phyloP scores from a whole-genome alignment of 2,888 invertebrate species.

The Sipunculus nudus region DNA sequence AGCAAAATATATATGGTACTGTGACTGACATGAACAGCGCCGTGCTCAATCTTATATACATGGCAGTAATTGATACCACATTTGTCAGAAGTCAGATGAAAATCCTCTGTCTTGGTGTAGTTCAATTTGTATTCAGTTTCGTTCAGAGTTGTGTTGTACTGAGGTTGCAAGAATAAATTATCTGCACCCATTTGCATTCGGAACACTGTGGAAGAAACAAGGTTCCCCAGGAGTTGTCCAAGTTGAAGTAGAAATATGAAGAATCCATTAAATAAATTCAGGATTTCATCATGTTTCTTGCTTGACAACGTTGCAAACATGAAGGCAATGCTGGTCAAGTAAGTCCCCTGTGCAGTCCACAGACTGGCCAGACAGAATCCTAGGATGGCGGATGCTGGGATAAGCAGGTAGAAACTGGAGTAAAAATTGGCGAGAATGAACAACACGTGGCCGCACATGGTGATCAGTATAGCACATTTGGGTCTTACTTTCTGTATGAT shows the following conservation, averaged over 20 bases:
- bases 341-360: slow-evolving; percentile 60
- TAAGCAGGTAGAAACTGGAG: slow-evolving; percentile 50
- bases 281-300: slow-evolving; percentile 45
- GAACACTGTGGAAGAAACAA: slow-evolving; percentile 56
- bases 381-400: slow-evolving; percentile 50
- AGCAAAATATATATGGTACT: slow-evolving; percentile 45
- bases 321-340: slow-evolving; percentile 55
- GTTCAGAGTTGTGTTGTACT: too few relatives aligned
- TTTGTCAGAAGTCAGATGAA: too few relatives aligned
- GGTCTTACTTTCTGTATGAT: slow-evolving; percentile 53
- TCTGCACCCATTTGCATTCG: slow-evolving; percentile 23
- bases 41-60: slow-evolving; percentile 32
- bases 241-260: slow-evolving; percentile 54
- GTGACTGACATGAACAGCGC: slow-evolving; percentile 10
- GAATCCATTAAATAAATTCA: slow-evolving; percentile 56
- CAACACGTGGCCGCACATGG: slow-evolving; percentile 47
- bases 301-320: slow-evolving; percentile 48
- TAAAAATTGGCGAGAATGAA: slow-evolving; percentile 54
- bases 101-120: too few relatives aligned
- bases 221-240: slow-evolving; percentile 53
- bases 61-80: slow-evolving; percentile 54
- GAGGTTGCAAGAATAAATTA: too few relatives aligned
- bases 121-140: too few relatives aligned
- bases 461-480: slow-evolving; percentile 42
- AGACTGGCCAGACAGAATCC: slow-evolving; percentile 53